Evolutionary conservation across 2,113 vertebrate species (phyloP).

Genomic region (Ascaphus truei): DNA sequence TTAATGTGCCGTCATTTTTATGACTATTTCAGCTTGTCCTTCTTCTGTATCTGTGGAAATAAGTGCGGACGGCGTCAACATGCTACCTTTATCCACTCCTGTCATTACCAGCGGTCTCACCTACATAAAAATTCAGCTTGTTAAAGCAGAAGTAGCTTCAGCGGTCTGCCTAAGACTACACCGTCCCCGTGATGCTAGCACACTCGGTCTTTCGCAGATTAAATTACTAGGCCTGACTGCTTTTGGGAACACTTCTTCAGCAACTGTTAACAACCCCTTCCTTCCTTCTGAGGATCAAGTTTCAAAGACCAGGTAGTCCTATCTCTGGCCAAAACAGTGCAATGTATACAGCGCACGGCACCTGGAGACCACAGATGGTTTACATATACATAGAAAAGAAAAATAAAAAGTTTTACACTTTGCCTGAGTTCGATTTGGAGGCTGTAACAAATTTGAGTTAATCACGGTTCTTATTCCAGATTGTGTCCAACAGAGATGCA

Average conservation of each 20-base stretch:
- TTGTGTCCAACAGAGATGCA: too few relatives aligned
- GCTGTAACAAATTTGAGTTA: too few relatives aligned
- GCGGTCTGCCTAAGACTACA: conserved; percentile 93
- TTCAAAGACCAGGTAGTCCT: conserved; percentile 97
- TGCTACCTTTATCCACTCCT: conserved; percentile 93
- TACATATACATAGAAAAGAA: too few relatives aligned
- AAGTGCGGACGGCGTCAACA: conserved; percentile 93
- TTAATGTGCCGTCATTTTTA: conserved; percentile 17
- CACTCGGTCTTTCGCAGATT: conserved; percentile 92
- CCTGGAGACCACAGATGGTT: too few relatives aligned
- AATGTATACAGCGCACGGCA: too few relatives aligned
- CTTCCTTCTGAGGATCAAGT: conserved; percentile 97
- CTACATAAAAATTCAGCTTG: conserved; percentile 97
- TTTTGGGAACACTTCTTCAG: conserved; percentile 95
- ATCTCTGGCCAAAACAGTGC: too few relatives aligned
- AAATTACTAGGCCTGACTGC: conserved; percentile 93
- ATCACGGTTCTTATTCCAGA: too few relatives aligned
- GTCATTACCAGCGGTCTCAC: conserved; percentile 94
- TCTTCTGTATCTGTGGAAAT: conserved; percentile 97
- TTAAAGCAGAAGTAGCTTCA: conserved; percentile 94
- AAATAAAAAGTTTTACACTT: too few relatives aligned
- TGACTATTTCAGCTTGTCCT: conserved; percentile 81
- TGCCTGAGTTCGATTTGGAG: too few relatives aligned
- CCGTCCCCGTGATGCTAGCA: conserved; percentile 92
- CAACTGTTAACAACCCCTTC: conserved; percentile 96